Evolutionary conservation across 2,113 vertebrate genomes (phyloP).

Genomic region (Merops nubicus): DNA sequence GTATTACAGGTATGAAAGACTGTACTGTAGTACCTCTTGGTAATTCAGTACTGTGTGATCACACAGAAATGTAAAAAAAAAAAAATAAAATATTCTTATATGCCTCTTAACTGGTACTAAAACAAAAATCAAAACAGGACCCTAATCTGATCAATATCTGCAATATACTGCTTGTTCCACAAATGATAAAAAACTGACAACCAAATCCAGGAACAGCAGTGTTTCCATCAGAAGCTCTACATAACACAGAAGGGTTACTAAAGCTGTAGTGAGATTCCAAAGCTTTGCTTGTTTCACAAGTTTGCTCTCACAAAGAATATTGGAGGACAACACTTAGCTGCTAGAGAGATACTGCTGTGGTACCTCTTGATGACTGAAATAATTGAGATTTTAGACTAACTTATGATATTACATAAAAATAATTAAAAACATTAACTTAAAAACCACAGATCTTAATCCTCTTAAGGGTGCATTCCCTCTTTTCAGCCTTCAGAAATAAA

Average conservation of each 20-base stretch:
- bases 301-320: neutral
- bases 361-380: neutral
- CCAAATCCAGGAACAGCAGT: neutral
- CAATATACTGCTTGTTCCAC: neutral
- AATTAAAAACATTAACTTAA: neutral
- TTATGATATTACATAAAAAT: neutral
- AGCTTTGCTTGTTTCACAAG: neutral
- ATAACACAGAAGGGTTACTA: neutral
- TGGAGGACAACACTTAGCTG: neutral
- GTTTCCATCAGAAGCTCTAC: neutral
- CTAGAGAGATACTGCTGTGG: neutral
- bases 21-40: neutral
- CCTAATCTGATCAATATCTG: neutral
- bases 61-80: fast-evolving
- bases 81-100: neutral
- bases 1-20: neutral
- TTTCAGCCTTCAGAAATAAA: neutral
- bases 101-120: neutral
- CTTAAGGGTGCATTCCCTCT: neutral
- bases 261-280: neutral
- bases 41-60: neutral
- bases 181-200: neutral
- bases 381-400: neutral
- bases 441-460: neutral
- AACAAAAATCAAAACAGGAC: neutral